A percentile compares a stretch with the other conserved stretches of the same genome.
phyloP scores from a whole-genome alignment of 1,140 invertebrate genomes.

The Ooceraea biroi region DNA sequence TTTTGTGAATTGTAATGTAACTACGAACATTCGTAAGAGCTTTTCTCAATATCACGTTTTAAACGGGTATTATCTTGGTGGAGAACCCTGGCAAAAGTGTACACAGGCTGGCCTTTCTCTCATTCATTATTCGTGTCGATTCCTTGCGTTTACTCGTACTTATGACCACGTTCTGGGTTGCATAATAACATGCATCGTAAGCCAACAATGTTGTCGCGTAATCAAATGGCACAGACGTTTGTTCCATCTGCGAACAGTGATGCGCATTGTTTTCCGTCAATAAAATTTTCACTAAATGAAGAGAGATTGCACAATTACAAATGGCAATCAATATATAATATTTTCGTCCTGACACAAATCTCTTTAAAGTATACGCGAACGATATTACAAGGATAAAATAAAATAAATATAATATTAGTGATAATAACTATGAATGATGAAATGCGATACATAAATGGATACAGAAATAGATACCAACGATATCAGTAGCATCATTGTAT shows the following conservation, averaged over 20 bases:
- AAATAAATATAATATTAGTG: neutral
- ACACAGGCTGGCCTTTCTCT: constrained; percentile 69
- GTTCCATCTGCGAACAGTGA: constrained; percentile 20
- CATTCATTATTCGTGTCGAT: constrained; percentile 73
- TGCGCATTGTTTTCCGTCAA: constrained; percentile 32
- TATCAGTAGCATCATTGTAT: neutral
- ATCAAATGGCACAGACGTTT: constrained; percentile 59
- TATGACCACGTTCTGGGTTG: constrained; percentile 61
- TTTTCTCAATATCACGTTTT: neutral
- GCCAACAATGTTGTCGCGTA: constrained; percentile 68
- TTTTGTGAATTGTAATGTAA: neutral
- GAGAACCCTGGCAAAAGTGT: constrained; percentile 62
- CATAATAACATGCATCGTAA: constrained; percentile 66
- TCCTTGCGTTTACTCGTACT: constrained; percentile 52
- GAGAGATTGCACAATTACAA: neutral
- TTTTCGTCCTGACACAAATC: neutral
- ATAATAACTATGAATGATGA: neutral
- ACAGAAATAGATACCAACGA: neutral
- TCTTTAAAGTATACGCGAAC: neutral
- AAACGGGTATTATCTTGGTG: constrained; percentile 47
- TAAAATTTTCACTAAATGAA: constrained; percentile 1
- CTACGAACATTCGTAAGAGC: neutral
- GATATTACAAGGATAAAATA: neutral
- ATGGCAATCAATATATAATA: neutral
- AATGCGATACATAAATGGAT: neutral